A percentile compares a stretch with the other conserved stretches of the same genome.
phyloP scores from a whole-genome alignment of 2,888 invertebrate genomes.

The Drosophila koepferae region DNA sequence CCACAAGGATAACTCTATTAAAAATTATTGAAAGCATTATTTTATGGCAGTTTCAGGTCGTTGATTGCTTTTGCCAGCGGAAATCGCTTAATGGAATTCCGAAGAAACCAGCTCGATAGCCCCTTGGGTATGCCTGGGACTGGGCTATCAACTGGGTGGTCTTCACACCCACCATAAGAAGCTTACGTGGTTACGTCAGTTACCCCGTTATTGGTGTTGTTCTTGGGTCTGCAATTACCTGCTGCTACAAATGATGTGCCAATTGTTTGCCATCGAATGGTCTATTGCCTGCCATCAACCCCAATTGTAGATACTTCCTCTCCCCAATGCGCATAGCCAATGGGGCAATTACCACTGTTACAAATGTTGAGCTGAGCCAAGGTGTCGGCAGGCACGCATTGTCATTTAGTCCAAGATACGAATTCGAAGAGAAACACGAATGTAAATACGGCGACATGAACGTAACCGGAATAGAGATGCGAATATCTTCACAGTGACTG shows the following conservation, averaged over 20 bases:
- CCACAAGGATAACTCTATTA: constrained; percentile 70
- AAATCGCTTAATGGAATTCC: constrained; percentile 63
- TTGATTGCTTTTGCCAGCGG: constrained; percentile 61
- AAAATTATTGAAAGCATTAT: constrained; percentile 60
- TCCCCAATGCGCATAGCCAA: constrained; percentile 37
- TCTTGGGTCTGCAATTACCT: constrained; percentile 42
- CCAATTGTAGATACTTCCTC: background rate
- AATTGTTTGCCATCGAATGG: constrained; percentile 62
- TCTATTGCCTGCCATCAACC: background rate
- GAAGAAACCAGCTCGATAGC: constrained; percentile 37
- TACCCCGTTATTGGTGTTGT: constrained; percentile 15
- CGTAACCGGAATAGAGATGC: constrained; percentile 18
- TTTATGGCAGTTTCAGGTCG: constrained; percentile 44
- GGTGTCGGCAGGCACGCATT: constrained; percentile 77
- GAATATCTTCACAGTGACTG: constrained; percentile 7
- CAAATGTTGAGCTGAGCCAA: constrained; percentile 51
- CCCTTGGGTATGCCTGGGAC: background rate
- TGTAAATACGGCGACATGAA: constrained; percentile 10
- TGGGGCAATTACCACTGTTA: constrained; percentile 68
- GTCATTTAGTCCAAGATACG: constrained; percentile 52
- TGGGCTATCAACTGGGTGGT: constrained; percentile 28
- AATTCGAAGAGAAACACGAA: constrained; percentile 29
- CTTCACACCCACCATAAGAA: constrained; percentile 4
- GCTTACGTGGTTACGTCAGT: constrained; percentile 47
- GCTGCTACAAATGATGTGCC: constrained; percentile 68